Evolutionary conservation across 2,888 invertebrate species (phyloP).

Genomic region (Alcis repandata): DNA sequence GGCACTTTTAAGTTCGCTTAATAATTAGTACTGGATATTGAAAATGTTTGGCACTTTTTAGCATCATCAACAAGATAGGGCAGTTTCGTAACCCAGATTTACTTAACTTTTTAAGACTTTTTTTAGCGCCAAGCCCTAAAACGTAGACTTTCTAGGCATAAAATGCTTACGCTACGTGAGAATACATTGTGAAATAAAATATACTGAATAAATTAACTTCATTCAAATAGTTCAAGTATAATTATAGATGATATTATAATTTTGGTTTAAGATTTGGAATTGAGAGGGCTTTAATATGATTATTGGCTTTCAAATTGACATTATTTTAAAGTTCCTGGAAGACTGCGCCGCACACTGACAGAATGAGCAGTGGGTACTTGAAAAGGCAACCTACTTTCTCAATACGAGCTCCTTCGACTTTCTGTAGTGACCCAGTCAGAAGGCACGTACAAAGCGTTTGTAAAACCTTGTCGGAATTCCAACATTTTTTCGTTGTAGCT

Average conservation of each 20-base stretch:
- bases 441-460: slow-evolving; percentile 65
- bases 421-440: slow-evolving; percentile 57
- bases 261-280: no score
- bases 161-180: slow-evolving; percentile 32
- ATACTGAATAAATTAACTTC: no score
- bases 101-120: neutral
- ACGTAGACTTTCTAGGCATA: slow-evolving; percentile 56
- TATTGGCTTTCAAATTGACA: no score
- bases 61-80: no score
- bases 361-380: slow-evolving; percentile 6
- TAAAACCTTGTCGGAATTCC: slow-evolving; percentile 56
- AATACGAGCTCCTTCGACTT: slow-evolving; percentile 28
- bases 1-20: no score
- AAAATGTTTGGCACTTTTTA: no score
- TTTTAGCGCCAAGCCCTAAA: slow-evolving; percentile 48
- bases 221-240: no score
- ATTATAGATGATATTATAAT: no score
- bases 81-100: neutral
- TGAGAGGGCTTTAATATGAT: no score
- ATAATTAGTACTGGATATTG: no score
- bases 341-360: neutral
- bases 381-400: slow-evolving; percentile 40
- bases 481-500: slow-evolving; percentile 54
- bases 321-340: neutral
- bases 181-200: no score